Conservation (phyloP, 1,140 invertebrate species). For the Phthorimaea operculella region DNA sequence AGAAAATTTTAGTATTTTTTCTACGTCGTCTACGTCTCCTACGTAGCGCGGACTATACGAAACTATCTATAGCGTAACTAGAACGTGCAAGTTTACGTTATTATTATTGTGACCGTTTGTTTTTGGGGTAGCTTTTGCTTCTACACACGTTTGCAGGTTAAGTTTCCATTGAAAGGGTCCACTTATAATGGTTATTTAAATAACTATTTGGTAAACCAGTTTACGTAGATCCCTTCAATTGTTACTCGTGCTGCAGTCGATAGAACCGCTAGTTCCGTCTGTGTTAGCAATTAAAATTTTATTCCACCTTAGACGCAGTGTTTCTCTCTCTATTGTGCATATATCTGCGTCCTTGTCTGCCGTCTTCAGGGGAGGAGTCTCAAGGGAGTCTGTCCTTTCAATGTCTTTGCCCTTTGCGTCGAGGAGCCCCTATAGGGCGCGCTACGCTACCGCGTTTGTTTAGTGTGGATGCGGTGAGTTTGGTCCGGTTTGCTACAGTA, state of each 20-base stretch:
- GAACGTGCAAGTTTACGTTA: constrained; percentile 37
- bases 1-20: not conserved
- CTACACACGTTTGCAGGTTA: too few species aligned
- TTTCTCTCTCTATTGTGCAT: constrained; percentile 28
- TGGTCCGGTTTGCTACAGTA: too few species aligned
- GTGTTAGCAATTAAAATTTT: constrained; percentile 66
- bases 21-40: too few species aligned
- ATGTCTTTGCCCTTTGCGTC: constrained; percentile 67
- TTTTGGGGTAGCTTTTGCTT: constrained; percentile 48
- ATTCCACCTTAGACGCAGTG: constrained; percentile 61
- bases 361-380: constrained; percentile 67
- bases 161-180: not conserved
- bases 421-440: constrained; percentile 56
- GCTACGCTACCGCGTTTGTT: constrained; percentile 2
- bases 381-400: constrained; percentile 70
- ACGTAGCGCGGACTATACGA: too few species aligned
- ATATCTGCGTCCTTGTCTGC: constrained; percentile 44
- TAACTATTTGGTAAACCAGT: not conserved
- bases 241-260: not conserved
- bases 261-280: constrained; percentile 21
- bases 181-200: too few species aligned
- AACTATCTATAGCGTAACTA: constrained; percentile 1
- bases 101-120: constrained; percentile 57
- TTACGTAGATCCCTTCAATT: not conserved
- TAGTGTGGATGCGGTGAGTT: not conserved